These are phyloP conservation scores for Zosterops hypoxanthus DNA, from an alignment of 2,113 vertebrate species.

Conservation along the genomic window DNA sequence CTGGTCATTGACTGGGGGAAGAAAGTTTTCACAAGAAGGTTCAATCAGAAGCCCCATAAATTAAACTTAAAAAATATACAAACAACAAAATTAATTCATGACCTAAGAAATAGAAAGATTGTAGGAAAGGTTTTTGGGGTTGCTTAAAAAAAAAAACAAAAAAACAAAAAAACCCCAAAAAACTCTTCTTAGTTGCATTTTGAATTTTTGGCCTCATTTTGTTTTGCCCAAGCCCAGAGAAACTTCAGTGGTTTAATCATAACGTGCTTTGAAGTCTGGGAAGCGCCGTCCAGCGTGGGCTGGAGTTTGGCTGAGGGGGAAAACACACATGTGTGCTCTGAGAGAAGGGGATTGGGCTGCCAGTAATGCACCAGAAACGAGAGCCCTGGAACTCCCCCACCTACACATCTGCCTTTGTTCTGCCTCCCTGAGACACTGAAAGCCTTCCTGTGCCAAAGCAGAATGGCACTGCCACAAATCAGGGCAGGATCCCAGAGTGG, in stretches of 20 bases:
- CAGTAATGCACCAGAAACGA: not conserved
- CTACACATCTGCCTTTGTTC: constrained; percentile 8
- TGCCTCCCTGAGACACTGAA: not conserved
- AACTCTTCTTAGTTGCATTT: not conserved
- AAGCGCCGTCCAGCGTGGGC: not conserved
- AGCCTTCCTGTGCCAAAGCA: not conserved
- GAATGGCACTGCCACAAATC: not conserved
- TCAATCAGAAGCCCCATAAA: not conserved
- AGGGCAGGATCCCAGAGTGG: not conserved
- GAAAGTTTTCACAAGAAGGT: not conserved
- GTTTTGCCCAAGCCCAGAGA: not conserved
- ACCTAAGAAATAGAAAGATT: not conserved
- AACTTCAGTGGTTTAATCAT: constrained; percentile 16
- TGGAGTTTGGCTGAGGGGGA: not conserved
- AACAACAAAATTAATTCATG: not conserved
- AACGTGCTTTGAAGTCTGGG: not conserved
- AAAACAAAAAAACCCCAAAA: no score
- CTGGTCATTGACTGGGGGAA: not conserved
- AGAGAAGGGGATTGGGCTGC: not conserved
- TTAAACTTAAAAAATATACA: not conserved
- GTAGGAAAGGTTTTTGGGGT: not conserved
- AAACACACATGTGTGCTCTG: not conserved
- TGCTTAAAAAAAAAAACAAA: no score
- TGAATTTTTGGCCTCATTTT: not conserved
- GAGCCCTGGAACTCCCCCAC: constrained; percentile 58